phyloP scores from a whole-genome alignment of 1,140 invertebrate genomes.

The Drosophila malerkotliana region DNA sequence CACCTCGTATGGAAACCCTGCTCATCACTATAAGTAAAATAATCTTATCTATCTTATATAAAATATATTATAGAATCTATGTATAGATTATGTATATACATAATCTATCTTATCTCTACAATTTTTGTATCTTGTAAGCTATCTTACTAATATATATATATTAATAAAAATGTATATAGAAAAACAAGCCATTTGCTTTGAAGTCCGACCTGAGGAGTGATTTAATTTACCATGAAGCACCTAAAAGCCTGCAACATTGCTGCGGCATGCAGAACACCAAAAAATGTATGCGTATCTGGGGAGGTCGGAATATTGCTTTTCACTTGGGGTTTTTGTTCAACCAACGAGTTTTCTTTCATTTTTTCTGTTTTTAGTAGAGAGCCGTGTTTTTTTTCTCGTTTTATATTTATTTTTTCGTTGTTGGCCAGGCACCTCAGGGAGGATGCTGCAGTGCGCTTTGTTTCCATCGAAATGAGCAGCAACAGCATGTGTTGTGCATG shows the following conservation, averaged over 20 bases:
- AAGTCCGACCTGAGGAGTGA: neutral
- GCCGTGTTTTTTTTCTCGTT: neutral
- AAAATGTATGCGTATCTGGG: neutral
- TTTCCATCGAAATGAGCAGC: conserved; percentile 71
- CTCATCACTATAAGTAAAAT: too few species aligned
- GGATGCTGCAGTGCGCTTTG: conserved; percentile 38
- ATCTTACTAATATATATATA: neutral
- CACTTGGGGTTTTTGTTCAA: conserved; percentile 15
- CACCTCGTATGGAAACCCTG: too few species aligned
- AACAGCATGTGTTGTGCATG: conserved; percentile 71
- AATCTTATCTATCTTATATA: too few species aligned
- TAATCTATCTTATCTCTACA: too few species aligned
- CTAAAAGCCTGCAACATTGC: conserved; percentile 71
- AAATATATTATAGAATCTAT: too few species aligned
- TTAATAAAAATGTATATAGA: neutral
- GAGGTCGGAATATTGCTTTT: conserved; percentile 42
- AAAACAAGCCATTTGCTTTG: neutral
- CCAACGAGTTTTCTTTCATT: conserved; percentile 7
- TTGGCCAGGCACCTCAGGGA: conserved; percentile 27
- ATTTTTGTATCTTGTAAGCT: too few species aligned
- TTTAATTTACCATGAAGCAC: conserved; percentile 19
- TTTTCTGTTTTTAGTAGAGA: conserved; percentile 5
- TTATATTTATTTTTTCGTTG: conserved; percentile 8
- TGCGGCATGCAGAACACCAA: conserved; percentile 30
- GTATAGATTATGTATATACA: too few species aligned